phyloP scores from a whole-genome alignment of 2,888 invertebrate genomes.

The Orthonychiurus folsomi region DNA sequence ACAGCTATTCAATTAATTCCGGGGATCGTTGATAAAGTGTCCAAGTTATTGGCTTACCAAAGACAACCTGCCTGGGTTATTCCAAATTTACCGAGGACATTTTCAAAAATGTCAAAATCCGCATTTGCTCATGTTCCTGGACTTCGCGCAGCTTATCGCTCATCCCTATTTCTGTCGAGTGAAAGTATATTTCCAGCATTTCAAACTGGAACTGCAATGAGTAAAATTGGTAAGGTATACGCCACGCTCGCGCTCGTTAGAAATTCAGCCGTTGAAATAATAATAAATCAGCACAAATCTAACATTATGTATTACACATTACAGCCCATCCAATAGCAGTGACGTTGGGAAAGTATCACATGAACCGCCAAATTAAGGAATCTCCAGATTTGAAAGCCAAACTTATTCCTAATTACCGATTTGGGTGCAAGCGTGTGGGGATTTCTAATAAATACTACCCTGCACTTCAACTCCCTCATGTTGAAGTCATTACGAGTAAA shows the following conservation, averaged over 20 bases:
- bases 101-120: slow-evolving; percentile 5
- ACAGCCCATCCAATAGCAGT: background rate
- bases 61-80: slow-evolving; percentile 27
- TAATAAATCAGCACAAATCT: too few species aligned
- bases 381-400: slow-evolving; percentile 19
- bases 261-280: background rate
- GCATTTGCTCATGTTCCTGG: background rate
- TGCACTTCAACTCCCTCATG: slow-evolving; percentile 22
- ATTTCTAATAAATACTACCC: slow-evolving; percentile 28
- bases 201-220: background rate
- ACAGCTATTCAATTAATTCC: slow-evolving; percentile 34
- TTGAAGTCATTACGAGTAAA: slow-evolving; percentile 11
- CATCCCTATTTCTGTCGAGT: background rate
- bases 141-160: background rate
- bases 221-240: background rate
- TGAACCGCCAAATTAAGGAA: background rate
- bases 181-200: background rate
- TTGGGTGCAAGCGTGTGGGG: slow-evolving; percentile 32
- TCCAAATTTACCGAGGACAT: slow-evolving; percentile 10
- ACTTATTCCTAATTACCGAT: slow-evolving; percentile 24
- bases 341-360: background rate
- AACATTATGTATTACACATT: too few species aligned
- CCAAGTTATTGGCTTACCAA: slow-evolving; percentile 28
- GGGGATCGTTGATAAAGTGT: slow-evolving; percentile 24
- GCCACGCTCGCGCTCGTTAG: background rate